These are phyloP conservation scores for Heterochromis multidens DNA, from an alignment of 2,113 vertebrate species.

Conservation along the genomic window DNA sequence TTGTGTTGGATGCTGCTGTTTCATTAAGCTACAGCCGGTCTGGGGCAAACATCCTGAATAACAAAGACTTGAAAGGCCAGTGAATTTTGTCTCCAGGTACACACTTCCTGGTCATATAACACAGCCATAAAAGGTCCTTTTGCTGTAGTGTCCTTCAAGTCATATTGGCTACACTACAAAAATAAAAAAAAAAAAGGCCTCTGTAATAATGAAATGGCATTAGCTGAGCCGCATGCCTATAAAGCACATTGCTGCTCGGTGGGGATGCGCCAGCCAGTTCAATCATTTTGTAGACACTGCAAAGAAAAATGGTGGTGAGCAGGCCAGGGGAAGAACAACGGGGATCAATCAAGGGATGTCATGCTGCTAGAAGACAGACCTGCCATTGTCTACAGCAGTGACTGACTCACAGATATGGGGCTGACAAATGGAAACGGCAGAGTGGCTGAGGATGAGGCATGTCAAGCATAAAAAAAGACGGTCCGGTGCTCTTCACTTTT, in stretches of 20 bases:
- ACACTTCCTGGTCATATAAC: not conserved
- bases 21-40: not conserved
- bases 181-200: slow-evolving; percentile 5
- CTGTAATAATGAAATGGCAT: slow-evolving; percentile 29
- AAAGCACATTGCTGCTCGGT: slow-evolving; percentile 1
- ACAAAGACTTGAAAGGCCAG: not conserved
- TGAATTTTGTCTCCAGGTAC: not conserved
- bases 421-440: not conserved
- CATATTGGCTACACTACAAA: slow-evolving; percentile 10
- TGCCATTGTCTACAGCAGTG: slow-evolving; percentile 1
- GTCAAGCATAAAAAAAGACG: not conserved
- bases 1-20: not conserved
- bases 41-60: not conserved
- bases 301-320: slow-evolving; percentile 2
- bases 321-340: not conserved
- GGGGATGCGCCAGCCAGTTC: not conserved
- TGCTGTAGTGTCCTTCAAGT: slow-evolving; percentile 33
- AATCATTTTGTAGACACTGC: slow-evolving; percentile 10
- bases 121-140: slow-evolving; percentile 14
- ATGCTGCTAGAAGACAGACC: slow-evolving; percentile 1
- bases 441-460: not conserved
- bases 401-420: not conserved
- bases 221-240: slow-evolving; percentile 14
- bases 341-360: slow-evolving; percentile 35
- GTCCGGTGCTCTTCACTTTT: not conserved